Evolutionary conservation across 1,140 invertebrate species (phyloP), one percentile per base, ranked within the genome.

Genomic region (Melanaphis sacchari): DNA sequence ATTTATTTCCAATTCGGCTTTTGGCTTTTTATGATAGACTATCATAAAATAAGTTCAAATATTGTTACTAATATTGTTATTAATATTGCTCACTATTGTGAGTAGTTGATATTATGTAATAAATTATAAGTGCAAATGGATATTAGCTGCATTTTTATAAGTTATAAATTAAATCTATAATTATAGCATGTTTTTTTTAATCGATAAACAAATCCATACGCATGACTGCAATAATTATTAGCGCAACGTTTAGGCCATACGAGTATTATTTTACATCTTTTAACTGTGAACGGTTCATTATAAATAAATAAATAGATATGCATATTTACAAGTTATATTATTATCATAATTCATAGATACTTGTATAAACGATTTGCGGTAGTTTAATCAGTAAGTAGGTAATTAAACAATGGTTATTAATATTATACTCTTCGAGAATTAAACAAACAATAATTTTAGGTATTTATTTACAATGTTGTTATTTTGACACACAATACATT

Each of bases 1-100:
- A 91, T 91, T 81, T 36, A 91, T 93, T 93, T 93, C 91, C 91
- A 93, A 93, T 85, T 93, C 38, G 91, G 66, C 91, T 93, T 93
- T 49, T 93, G 76, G 91, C 91, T 85, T 93, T 92, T 49, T 43
- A n/a, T 76, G n/a, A 66, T 1, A 38, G 26, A 43, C 21, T 46
- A 49, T 49, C 18, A n/a, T n/a, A 18, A 76, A n/a, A 76, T 76
- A n/a, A 36, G 4, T 76, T 76, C 4, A 76, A 76, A 49, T n/a
- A 36, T 76, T 7, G 31, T 76, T 76, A n/a, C n/a, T 9, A 11
- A 18, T 76, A 18, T 76, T n/a, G n/a, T n/a, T n/a, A n/a, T n/a
- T n/a, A n/a, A n/a, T n/a, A n/a, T 76, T 6, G n/a, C 18, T 76
- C 5, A n/a, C 59, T 76, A 76, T 76, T n/a, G 6, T 36, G 11